Evolutionary conservation across 2,888 invertebrate species (phyloP).

Genomic region (Chromoteleia sp.): DNA sequence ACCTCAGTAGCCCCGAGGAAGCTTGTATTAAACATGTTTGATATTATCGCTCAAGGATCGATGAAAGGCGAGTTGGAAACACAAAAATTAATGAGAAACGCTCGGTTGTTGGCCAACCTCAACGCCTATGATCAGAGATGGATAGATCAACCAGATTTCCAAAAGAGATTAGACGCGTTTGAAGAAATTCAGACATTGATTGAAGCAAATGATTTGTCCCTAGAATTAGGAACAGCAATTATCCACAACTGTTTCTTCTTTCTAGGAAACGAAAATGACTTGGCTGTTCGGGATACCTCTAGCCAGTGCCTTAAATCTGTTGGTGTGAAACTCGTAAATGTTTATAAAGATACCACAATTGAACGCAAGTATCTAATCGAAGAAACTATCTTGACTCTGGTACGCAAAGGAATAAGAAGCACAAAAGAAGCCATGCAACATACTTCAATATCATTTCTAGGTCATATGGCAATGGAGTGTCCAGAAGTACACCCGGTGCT

Average conservation of each 20-base stretch:
- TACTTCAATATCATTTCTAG: slow-evolving; percentile 92
- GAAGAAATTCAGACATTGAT: slow-evolving; percentile 87
- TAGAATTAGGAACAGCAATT: slow-evolving; percentile 89
- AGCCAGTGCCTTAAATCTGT: slow-evolving; percentile 90
- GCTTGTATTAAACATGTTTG: slow-evolving; percentile 88
- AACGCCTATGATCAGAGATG: slow-evolving; percentile 95
- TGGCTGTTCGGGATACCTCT: slow-evolving; percentile 91
- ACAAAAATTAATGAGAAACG: slow-evolving; percentile 85
- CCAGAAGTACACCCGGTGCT: slow-evolving; percentile 89
- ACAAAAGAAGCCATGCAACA: slow-evolving; percentile 90
- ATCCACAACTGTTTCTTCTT: slow-evolving; percentile 93
- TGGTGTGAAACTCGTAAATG: slow-evolving; percentile 87
- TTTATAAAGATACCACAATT: slow-evolving; percentile 85
- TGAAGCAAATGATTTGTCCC: slow-evolving; percentile 83
- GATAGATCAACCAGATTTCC: slow-evolving; percentile 98
- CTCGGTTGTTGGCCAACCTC: slow-evolving; percentile 88
- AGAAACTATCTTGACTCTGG: slow-evolving; percentile 89
- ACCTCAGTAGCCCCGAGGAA: too few species aligned
- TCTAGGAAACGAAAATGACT: slow-evolving; percentile 91
- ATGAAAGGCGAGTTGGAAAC: slow-evolving; percentile 72
- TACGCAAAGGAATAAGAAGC: slow-evolving; percentile 90
- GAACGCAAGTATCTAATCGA: slow-evolving; percentile 90
- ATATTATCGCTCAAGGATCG: slow-evolving; percentile 86
- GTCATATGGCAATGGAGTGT: slow-evolving; percentile 91
- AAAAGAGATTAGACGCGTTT: slow-evolving; percentile 92